A percentile compares a stretch with the other conserved stretches of the same genome.
Conservation (phyloP, 1,140 invertebrate genomes). For the Zophobas morio region DNA sequence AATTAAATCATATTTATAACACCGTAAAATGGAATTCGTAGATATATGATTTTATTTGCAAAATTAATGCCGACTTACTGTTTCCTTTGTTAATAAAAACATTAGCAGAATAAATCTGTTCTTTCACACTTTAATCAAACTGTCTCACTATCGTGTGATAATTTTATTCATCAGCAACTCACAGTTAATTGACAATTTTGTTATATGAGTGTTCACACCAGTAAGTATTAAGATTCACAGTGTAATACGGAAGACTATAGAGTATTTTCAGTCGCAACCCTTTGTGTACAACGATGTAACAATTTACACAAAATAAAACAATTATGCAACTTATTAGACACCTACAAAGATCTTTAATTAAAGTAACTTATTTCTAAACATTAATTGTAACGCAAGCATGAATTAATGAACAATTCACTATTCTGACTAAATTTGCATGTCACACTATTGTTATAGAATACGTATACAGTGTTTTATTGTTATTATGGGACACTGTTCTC, state of each 20-base stretch:
- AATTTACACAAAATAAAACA: slow-evolving; percentile 19
- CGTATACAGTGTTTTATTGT: not conserved
- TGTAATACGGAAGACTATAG: slow-evolving; percentile 21
- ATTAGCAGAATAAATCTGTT: too few species aligned
- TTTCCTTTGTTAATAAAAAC: too few species aligned
- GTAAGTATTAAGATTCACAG: slow-evolving; percentile 14
- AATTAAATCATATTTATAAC: too few species aligned
- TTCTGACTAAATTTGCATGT: slow-evolving; percentile 6
- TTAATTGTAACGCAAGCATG: slow-evolving; percentile 17
- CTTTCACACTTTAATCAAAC: too few species aligned
- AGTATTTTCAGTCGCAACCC: slow-evolving; percentile 14
- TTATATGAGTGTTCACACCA: slow-evolving; percentile 24
- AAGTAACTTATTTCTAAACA: slow-evolving; percentile 27
- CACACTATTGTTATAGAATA: not conserved
- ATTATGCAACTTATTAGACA: slow-evolving; percentile 6
- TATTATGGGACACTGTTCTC: too few species aligned
- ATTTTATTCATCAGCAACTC: not conserved
- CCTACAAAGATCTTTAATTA: slow-evolving; percentile 33
- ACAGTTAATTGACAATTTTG: slow-evolving; percentile 29
- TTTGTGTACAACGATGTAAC: slow-evolving; percentile 26
- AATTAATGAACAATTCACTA: slow-evolving; percentile 26
- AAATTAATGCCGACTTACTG: too few species aligned
- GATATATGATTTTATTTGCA: too few species aligned
- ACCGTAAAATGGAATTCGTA: too few species aligned
- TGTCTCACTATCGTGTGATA: not conserved